Evolutionary conservation across 2,797 vertebrate genomes (phyloP).

Genomic region (Xiphophorus birchmanni): DNA sequence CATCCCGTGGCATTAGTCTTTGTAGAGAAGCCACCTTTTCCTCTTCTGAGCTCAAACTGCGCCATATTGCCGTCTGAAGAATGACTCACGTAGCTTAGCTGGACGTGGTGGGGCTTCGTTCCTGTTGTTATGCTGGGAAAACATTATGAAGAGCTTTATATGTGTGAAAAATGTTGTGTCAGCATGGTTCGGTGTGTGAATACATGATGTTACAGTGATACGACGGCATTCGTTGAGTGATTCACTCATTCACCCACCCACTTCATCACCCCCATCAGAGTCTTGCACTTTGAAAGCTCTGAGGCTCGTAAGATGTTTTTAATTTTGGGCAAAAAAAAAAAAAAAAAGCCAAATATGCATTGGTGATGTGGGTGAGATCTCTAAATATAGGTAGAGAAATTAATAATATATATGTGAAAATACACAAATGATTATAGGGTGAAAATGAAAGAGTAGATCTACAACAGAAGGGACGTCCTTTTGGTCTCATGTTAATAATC

Average conservation of each 20-base stretch:
- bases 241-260: constrained; percentile 44
- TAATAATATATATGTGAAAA: constrained; percentile 51
- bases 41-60: neutral
- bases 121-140: constrained; percentile 21
- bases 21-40: neutral
- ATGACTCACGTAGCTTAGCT: constrained; percentile 27
- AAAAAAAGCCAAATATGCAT: neutral
- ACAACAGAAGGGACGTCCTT: constrained; percentile 55
- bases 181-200: constrained; percentile 51
- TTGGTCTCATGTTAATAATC: constrained; percentile 54
- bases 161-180: constrained; percentile 38
- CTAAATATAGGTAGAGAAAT: constrained; percentile 55
- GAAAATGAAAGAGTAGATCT: constrained; percentile 45
- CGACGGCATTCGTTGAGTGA: constrained; percentile 13
- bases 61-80: constrained; percentile 51
- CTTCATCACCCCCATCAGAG: constrained; percentile 12
- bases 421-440: constrained; percentile 31
- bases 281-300: constrained; percentile 69
- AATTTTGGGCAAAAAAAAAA: constrained; percentile 28
- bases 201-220: constrained; percentile 32
- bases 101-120: constrained; percentile 15
- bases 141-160: constrained; percentile 14
- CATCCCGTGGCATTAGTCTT: neutral
- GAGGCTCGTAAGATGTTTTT: constrained; percentile 38
- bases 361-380: constrained; percentile 35